phyloP scores from a whole-genome alignment of 2,113 vertebrate species.

The Antidorcas marsupialis region DNA sequence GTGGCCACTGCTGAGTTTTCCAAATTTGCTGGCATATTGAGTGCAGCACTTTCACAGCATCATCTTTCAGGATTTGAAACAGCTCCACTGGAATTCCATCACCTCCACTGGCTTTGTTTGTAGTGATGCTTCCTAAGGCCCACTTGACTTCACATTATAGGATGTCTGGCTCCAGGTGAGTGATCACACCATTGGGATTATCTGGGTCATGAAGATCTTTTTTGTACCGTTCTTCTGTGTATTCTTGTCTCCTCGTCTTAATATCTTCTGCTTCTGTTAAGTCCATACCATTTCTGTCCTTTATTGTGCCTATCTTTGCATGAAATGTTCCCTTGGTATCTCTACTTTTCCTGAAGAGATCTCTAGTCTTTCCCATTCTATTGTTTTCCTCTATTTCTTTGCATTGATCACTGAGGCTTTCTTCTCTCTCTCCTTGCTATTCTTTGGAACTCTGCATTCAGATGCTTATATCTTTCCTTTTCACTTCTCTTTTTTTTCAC shows the following conservation, averaged over 20 bases:
- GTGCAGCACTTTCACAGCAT: background rate
- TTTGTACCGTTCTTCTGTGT: background rate
- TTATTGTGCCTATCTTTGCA: too few species aligned
- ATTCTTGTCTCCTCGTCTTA: too few species aligned
- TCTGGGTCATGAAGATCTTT: background rate
- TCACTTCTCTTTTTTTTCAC: background rate
- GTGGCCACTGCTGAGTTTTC: background rate
- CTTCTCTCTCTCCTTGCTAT: too few species aligned
- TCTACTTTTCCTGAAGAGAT: too few species aligned
- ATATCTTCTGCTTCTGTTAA: too few species aligned
- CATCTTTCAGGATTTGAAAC: background rate
- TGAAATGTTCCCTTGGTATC: too few species aligned
- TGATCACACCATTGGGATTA: background rate
- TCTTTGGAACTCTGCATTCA: too few species aligned
- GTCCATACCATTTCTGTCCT: too few species aligned
- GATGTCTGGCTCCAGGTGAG: background rate
- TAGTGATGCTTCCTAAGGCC: background rate
- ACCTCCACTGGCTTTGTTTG: background rate
- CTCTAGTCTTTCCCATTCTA: too few species aligned
- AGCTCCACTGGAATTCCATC: background rate
- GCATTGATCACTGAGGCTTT: too few species aligned
- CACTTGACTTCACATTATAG: background rate
- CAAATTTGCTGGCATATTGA: background rate
- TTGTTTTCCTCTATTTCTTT: too few species aligned
- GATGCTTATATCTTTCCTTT: too few species aligned